Conservation (phyloP, 2,797 vertebrate species). For the Acrossocheilus wenchowensis region DNA sequence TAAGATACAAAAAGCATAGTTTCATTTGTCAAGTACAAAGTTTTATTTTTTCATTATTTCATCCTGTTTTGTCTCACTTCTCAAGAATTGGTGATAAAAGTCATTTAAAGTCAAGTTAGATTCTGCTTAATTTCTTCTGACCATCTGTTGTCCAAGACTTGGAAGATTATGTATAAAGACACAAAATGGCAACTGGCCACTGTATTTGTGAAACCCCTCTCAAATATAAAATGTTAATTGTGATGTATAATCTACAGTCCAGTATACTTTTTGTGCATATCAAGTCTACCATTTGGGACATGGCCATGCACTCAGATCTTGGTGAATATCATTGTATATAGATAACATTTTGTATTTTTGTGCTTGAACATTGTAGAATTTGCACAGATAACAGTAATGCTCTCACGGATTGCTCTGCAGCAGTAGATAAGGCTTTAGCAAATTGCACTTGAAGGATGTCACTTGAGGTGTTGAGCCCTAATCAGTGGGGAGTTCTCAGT, state of each 20-base stretch:
- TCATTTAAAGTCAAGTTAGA: background rate
- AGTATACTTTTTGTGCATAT: background rate
- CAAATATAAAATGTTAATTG: constrained; percentile 5
- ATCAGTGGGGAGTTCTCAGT: constrained; percentile 57
- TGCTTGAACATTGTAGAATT: constrained; percentile 15
- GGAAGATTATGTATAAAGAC: background rate
- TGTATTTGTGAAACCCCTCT: background rate
- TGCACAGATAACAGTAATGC: background rate
- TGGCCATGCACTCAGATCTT: background rate
- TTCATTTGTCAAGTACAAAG: background rate
- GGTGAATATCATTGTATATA: background rate
- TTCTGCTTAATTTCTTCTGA: background rate
- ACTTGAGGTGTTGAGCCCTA: constrained; percentile 49
- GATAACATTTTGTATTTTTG: constrained; percentile 10
- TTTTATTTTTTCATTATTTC: background rate
- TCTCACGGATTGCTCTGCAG: constrained; percentile 5
- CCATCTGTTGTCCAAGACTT: constrained; percentile 11
- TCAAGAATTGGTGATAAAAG: background rate
- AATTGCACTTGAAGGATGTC: constrained; percentile 44
- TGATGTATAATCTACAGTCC: background rate
- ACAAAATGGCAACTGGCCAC: constrained; percentile 7
- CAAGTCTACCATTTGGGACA: constrained; percentile 1
- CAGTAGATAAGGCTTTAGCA: constrained; percentile 45
- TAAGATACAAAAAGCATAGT: background rate
- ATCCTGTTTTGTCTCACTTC: background rate